Evolutionary conservation across 2,888 invertebrate genomes (phyloP).

Genomic region (Coleophora flavipennella): DNA sequence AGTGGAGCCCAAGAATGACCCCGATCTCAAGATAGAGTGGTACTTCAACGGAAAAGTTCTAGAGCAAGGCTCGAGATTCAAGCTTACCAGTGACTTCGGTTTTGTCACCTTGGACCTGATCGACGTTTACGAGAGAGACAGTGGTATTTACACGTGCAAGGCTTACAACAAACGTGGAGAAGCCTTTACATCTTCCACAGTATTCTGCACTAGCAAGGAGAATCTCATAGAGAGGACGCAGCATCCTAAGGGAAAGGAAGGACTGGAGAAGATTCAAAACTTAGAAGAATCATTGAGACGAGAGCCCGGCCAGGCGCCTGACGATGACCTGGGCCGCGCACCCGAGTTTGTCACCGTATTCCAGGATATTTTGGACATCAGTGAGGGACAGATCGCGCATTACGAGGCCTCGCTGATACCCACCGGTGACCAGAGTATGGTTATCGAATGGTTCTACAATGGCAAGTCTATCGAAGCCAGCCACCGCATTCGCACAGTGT

Average conservation of each 20-base stretch:
- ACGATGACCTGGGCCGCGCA: conserved; percentile 85
- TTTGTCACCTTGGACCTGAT: conserved; percentile 95
- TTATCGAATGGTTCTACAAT: conserved; percentile 97
- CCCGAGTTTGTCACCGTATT: conserved; percentile 92
- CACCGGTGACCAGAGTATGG: conserved; percentile 93
- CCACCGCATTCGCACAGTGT: conserved; percentile 92
- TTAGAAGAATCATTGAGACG: conserved; percentile 88
- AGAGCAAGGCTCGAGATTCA: conserved; percentile 90
- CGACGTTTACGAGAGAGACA: conserved; percentile 93
- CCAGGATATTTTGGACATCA: conserved; percentile 84
- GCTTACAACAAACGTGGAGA: conserved; percentile 91
- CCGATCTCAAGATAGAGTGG: conserved; percentile 93
- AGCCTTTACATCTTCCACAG: conserved; percentile 92
- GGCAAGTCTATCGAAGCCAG: conserved; percentile 90
- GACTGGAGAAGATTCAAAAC: conserved; percentile 91
- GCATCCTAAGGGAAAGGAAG: conserved; percentile 96
- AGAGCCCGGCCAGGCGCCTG: conserved; percentile 77
- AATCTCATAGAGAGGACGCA: conserved; percentile 90
- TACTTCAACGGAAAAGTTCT: conserved; percentile 92
- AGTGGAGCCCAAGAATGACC: conserved; percentile 95
- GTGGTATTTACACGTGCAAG: conserved; percentile 94
- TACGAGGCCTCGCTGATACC: conserved; percentile 97
- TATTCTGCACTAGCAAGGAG: conserved; percentile 86
- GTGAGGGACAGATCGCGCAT: conserved; percentile 97
- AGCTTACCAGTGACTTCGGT: conserved; percentile 95